Evolutionary conservation across 35 echinoderm and acorn worm genomes (phyloP).

Genomic region (Antedon bifida): DNA sequence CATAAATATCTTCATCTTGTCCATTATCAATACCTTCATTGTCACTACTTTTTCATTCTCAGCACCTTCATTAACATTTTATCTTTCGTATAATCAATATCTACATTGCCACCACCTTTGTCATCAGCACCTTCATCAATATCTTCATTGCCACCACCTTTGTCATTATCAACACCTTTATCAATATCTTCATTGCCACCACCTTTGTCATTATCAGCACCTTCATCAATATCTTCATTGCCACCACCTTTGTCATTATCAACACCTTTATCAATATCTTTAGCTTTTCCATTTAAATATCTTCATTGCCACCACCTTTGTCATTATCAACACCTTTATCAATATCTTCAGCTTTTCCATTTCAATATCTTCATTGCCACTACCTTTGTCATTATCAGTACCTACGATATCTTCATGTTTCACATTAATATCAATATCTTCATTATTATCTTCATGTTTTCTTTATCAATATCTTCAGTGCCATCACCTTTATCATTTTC

Average conservation of each 20-base stretch:
- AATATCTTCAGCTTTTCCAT: no score
- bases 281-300: no score
- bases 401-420: not conserved
- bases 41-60: no score
- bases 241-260: no score
- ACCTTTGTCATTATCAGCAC: not conserved
- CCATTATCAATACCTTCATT: no score
- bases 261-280: no score
- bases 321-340: no score
- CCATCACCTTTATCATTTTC: not conserved
- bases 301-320: no score
- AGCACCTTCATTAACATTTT: no score
- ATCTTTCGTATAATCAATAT: no score
- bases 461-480: not conserved
- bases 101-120: no score
- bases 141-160: not conserved
- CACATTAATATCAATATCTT: not conserved
- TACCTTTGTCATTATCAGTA: constrained; percentile 1
- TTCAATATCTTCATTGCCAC: not conserved
- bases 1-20: no score
- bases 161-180: not conserved
- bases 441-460: not conserved
- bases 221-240: not conserved
- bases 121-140: not conserved
- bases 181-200: not conserved